Conservation (phyloP, 2,888 invertebrate genomes). For the Acleris holmiana region DNA sequence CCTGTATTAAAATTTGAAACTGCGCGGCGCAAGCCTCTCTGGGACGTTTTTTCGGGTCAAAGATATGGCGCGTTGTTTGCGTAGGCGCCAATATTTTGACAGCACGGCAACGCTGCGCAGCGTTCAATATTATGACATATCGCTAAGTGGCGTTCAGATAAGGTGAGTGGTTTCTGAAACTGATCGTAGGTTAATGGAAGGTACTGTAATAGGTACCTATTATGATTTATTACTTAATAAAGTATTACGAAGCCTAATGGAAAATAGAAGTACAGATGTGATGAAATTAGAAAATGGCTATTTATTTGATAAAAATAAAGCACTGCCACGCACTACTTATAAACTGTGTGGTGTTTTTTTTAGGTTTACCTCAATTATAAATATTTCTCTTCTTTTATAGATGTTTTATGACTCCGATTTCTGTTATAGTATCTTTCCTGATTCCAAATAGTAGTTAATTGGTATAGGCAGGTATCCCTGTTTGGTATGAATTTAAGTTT, state of each 20-base stretch:
- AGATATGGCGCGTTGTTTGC: conserved; percentile 44
- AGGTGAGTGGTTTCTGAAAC: conserved; percentile 49
- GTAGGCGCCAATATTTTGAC: conserved; percentile 74
- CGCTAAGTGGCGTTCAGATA: conserved; percentile 73
- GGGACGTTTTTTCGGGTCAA: conserved; percentile 35
- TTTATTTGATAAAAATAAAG: too few species aligned
- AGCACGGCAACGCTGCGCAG: conserved; percentile 66
- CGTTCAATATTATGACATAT: conserved; percentile 70
- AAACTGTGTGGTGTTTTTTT: too few species aligned
- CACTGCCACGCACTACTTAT: too few species aligned
- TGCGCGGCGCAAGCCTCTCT: conserved; percentile 28
- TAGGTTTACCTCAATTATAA: too few species aligned
- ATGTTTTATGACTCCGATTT: too few species aligned
- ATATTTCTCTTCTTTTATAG: too few species aligned
- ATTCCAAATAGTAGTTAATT: too few species aligned
- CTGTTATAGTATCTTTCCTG: too few species aligned
- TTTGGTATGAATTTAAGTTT: too few species aligned
- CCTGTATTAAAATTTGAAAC: conserved; percentile 18
- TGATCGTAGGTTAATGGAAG: conserved; percentile 36
- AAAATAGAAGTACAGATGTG: neutral
- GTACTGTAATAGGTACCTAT: conserved; percentile 4
- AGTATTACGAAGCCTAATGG: neutral
- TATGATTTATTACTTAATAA: conserved; percentile 9
- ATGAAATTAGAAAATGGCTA: neutral
- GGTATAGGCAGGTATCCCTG: too few species aligned